Base-by-base conservation (phyloP, 1,140 invertebrate species). In the Drosophila burlai region DNA sequence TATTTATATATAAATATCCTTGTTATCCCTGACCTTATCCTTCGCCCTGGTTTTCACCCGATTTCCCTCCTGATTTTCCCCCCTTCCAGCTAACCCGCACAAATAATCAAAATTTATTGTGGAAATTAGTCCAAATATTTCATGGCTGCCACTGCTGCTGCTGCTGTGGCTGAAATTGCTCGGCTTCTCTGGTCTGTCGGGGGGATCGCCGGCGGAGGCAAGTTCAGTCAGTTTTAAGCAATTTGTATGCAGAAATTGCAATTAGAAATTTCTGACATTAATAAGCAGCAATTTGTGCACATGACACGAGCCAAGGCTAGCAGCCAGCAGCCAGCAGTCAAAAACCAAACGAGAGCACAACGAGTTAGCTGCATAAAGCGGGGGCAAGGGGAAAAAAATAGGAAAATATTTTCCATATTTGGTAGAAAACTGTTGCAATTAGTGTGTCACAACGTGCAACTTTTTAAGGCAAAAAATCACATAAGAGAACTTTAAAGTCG, bases 71-170 rank as follows among this genome's bases (percentile, higher is more conserved):
- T 24, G 54, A 42, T 42, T 18, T 29, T 15, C 4, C 2, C 26
- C 11, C 21, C 52, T 29, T 21, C 26, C 42, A 11, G 7, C 46
- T 46, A 42, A 24, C 46, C 50, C 50, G 54, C 31, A 77, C 76
- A 89, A 80, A 87, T 87, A 87, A 89, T 89, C 84, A 78, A 81
- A 89, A 89, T 83, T 89, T 89, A 89, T 87, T 87, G 83, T 77
- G 61, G 72, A 87, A 86, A 86, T 86, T 86, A 80, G 84, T 89
- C 65, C 49, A 86, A 86, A 86, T 86, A 86, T 86, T 86, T 86
- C 83, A 89, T 65, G 78, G 76, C 52, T 72, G 65, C 64, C 29
- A 49, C 40, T 45, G 40, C 26, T 5, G 4, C 62, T 65, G 61
- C 18, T 61, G 61, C 40, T 76, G 65, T 45, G 52, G 62, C 57